These are phyloP conservation scores for Melanerpes aurifrons DNA, from an alignment of 2,113 vertebrate species.

Conservation along the genomic window DNA sequence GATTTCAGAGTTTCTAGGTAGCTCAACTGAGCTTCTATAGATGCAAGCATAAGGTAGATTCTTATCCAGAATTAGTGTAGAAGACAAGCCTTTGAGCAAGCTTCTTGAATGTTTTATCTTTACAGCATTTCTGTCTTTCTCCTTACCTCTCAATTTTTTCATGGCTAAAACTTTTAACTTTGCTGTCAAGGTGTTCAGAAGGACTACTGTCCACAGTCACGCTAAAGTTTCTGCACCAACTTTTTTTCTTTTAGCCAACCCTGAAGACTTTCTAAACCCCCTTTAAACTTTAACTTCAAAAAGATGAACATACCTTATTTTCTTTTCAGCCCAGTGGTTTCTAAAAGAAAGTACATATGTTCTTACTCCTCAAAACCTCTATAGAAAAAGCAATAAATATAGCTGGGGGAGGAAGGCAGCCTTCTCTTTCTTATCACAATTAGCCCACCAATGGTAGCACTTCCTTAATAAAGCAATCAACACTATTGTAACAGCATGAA, in stretches of 20 bases:
- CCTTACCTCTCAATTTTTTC: fast-evolving
- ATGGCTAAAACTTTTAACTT: neutral
- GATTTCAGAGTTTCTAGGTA: neutral
- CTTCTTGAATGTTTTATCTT: neutral
- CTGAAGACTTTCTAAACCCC: neutral
- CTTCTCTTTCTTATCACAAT: neutral
- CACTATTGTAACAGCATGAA: neutral
- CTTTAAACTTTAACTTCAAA: neutral
- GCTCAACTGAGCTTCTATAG: neutral
- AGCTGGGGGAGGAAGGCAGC: neutral
- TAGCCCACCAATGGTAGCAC: neutral
- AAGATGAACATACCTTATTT: neutral
- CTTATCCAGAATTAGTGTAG: neutral
- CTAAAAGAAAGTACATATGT: neutral
- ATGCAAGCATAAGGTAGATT: neutral
- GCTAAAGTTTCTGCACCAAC: neutral
- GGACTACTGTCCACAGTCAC: neutral
- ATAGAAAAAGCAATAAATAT: neutral
- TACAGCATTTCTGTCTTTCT: neutral
- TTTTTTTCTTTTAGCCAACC: neutral
- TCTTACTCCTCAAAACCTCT: fast-evolving
- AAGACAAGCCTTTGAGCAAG: neutral
- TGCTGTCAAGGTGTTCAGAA: neutral
- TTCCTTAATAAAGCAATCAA: conserved; percentile 22
- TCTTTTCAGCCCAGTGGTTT: fast-evolving